Percentiles rank a stretch among this genome's conserved stretches.
Conservation (phyloP, 1,140 invertebrate genomes). For the Mycetomoellerius zeteki region DNA sequence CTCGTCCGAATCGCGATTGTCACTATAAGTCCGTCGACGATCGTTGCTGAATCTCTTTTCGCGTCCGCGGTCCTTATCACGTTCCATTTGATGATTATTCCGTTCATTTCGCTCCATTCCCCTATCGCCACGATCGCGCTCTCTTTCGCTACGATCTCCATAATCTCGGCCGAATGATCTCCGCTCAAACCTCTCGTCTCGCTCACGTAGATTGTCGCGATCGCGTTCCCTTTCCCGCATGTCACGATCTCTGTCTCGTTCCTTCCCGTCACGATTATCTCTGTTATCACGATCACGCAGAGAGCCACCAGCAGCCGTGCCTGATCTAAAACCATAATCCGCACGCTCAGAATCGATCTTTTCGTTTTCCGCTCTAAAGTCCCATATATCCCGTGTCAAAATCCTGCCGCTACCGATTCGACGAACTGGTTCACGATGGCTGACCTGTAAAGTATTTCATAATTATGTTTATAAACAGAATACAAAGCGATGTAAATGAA, state of each 20-base stretch:
- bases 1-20: conserved; percentile 87
- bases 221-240: conserved; percentile 63
- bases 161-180: conserved; percentile 88
- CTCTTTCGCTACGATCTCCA: conserved; percentile 75
- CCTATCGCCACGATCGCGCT: conserved; percentile 79
- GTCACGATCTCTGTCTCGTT: conserved; percentile 53
- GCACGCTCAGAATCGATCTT: conserved; percentile 82
- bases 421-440: conserved; percentile 87
- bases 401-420: conserved; percentile 94
- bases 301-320: conserved; percentile 70
- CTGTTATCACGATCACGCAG: conserved; percentile 83
- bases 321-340: conserved; percentile 83
- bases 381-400: conserved; percentile 90
- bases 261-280: conserved; percentile 72
- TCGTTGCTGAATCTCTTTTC: conserved; percentile 85
- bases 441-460: conserved; percentile 75
- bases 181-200: conserved; percentile 85
- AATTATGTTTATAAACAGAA: conserved; percentile 10
- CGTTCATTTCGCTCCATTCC: conserved; percentile 72
- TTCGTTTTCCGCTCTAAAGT: conserved; percentile 86
- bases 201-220: conserved; percentile 73
- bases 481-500: background rate
- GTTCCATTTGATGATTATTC: conserved; percentile 77
- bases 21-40: conserved; percentile 86
- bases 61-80: conserved; percentile 83